Percentiles rank a stretch among this genome's conserved stretches.
These are phyloP conservation scores for Rhabdophis nuchalis DNA, from an alignment of 2,797 vertebrate species.

Conservation along the genomic window DNA sequence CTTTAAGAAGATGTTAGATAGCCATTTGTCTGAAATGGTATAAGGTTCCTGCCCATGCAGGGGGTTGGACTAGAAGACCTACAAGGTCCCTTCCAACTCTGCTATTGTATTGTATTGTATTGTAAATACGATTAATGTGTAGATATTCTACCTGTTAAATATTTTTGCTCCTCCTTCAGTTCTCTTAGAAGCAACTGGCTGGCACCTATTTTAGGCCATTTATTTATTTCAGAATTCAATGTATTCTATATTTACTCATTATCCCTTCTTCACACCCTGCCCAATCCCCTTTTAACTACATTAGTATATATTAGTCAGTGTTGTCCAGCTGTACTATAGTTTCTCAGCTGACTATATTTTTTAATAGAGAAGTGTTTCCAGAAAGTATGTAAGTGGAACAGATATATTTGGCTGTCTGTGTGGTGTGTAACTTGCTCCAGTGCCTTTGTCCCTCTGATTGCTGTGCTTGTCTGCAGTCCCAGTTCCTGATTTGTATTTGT, in stretches of 20 bases:
- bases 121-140: neutral
- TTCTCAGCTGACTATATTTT: neutral
- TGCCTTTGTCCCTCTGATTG: neutral
- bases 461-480: neutral
- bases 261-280: neutral
- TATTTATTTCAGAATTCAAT: neutral
- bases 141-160: neutral
- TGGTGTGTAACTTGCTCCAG: neutral
- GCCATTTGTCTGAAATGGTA: too few species aligned
- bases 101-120: too few species aligned
- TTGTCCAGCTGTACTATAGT: neutral
- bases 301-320: neutral
- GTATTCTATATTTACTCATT: neutral
- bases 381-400: neutral
- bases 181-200: neutral
- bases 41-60: too few species aligned
- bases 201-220: neutral
- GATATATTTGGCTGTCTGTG: neutral
- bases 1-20: too few species aligned
- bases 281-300: neutral
- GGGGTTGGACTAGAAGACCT: too few species aligned
- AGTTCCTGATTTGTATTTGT: neutral
- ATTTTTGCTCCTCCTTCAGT: neutral
- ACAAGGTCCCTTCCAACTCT: too few species aligned
- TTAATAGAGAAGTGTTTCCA: neutral